Conservation (phyloP, 2,888 invertebrate genomes). For the Cataglyphis altisquamis region DNA sequence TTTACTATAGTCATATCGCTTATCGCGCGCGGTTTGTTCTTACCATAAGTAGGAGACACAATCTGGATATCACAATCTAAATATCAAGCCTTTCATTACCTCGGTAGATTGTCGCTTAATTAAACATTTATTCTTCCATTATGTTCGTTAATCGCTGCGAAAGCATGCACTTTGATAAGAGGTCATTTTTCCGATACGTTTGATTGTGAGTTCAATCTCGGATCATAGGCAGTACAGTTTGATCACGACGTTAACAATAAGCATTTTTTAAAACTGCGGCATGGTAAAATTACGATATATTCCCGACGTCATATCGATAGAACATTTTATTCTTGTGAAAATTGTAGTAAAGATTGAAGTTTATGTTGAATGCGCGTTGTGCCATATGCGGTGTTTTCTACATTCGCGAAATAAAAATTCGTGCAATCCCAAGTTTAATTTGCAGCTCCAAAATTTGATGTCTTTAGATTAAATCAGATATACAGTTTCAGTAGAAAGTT, state of each 20-base stretch:
- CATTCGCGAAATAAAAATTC: not conserved
- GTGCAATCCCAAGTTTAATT: not conserved
- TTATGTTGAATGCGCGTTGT: not conserved
- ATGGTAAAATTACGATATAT: not conserved
- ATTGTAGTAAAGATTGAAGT: not conserved
- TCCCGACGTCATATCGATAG: not conserved
- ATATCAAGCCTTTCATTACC: constrained; percentile 40
- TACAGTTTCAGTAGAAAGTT: not conserved
- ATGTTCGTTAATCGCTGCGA: constrained; percentile 33
- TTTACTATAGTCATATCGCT: constrained; percentile 59
- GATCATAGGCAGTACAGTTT: not conserved
- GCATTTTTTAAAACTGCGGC: not conserved
- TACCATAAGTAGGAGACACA: constrained; percentile 20
- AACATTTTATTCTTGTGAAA: not conserved
- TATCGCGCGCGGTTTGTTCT: constrained; percentile 36
- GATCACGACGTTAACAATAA: not conserved
- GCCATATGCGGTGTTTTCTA: not conserved
- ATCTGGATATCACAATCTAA: not conserved
- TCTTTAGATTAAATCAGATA: not conserved
- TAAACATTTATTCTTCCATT: constrained; percentile 42
- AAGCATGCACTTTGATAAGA: not conserved
- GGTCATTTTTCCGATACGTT: not conserved
- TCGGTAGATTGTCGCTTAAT: constrained; percentile 23
- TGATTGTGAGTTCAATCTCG: not conserved
- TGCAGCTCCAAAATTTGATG: not conserved